A percentile compares a stretch with the other conserved stretches of the same genome.
phyloP scores from a whole-genome alignment of 2,888 invertebrate genomes.

The Ophraella communa region DNA sequence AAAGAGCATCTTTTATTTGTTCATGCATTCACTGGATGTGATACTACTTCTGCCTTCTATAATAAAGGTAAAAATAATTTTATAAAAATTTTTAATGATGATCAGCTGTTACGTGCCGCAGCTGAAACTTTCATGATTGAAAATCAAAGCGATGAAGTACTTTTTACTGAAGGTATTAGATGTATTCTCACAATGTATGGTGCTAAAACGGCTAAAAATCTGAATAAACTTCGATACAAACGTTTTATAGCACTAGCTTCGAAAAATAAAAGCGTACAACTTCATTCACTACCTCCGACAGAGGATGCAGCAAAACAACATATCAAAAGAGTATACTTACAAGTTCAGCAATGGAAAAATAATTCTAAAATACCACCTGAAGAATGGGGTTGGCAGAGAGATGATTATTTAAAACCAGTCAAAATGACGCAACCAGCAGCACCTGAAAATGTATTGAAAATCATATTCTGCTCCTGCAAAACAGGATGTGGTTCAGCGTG shows the following conservation, averaged over 20 bases:
- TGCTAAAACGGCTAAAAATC: too few relatives aligned
- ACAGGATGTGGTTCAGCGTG: constrained; percentile 5
- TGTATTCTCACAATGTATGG: background rate
- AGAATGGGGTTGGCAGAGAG: constrained; percentile 5
- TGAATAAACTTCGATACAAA: too few relatives aligned
- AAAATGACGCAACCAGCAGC: constrained; percentile 12
- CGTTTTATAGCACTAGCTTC: background rate
- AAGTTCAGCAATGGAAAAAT: constrained; percentile 13
- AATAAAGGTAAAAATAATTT: background rate
- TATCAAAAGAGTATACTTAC: constrained; percentile 7
- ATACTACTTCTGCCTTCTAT: background rate
- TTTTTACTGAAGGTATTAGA: constrained; percentile 5
- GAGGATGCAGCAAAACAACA: background rate
- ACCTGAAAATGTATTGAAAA: constrained; percentile 4
- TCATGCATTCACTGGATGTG: constrained; percentile 4
- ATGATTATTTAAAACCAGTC: constrained; percentile 12
- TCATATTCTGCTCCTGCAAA: background rate
- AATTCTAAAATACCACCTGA: background rate
- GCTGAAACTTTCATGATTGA: constrained; percentile 7
- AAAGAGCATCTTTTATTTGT: constrained; percentile 2
- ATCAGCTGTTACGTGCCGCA: constrained; percentile 12
- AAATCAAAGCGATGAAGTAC: constrained; percentile 1
- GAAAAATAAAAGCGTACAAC: background rate
- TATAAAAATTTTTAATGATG: constrained; percentile 4
- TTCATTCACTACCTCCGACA: background rate